These are phyloP conservation scores for Sciurus carolinensis DNA, from an alignment of 2,797 vertebrate species.

Conservation along the genomic window DNA sequence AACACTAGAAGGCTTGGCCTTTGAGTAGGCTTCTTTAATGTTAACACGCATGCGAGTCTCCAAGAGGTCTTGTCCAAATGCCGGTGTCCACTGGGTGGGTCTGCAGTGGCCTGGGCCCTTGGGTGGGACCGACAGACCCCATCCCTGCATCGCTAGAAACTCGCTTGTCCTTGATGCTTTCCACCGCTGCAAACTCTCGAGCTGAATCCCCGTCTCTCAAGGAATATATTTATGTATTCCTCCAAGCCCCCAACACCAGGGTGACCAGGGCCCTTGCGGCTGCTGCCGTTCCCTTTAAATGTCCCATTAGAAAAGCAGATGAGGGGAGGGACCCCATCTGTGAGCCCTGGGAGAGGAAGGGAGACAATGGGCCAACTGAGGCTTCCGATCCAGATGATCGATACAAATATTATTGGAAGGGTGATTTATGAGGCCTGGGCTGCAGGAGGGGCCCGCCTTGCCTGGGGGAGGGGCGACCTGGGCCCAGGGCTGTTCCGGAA, in stretches of 20 bases:
- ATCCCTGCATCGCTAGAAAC: neutral
- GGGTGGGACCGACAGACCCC: fast-evolving
- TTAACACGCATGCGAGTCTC: fast-evolving
- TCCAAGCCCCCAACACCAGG: neutral
- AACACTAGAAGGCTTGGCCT: neutral
- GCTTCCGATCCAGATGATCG: constrained; percentile 90
- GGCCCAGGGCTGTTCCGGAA: neutral
- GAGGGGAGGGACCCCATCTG: constrained; percentile 90
- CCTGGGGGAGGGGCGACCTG: constrained; percentile 46
- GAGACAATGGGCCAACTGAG: constrained; percentile 89
- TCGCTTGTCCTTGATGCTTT: neutral
- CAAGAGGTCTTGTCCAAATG: neutral
- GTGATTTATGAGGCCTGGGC: constrained; percentile 89
- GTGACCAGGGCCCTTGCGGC: neutral
- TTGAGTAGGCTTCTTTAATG: neutral
- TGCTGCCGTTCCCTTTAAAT: constrained; percentile 76
- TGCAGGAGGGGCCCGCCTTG: constrained; percentile 81
- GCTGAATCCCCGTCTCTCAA: neutral
- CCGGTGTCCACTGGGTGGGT: fast-evolving
- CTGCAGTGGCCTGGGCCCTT: fast-evolving
- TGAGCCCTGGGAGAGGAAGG: constrained; percentile 89
- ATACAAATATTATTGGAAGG: constrained; percentile 91
- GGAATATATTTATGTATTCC: constrained; percentile 8
- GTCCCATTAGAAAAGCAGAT: constrained; percentile 89
- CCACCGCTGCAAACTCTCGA: neutral